These are phyloP conservation scores for Tenodera sinensis DNA, from an alignment of 2,888 invertebrate species.

Conservation along the genomic window DNA sequence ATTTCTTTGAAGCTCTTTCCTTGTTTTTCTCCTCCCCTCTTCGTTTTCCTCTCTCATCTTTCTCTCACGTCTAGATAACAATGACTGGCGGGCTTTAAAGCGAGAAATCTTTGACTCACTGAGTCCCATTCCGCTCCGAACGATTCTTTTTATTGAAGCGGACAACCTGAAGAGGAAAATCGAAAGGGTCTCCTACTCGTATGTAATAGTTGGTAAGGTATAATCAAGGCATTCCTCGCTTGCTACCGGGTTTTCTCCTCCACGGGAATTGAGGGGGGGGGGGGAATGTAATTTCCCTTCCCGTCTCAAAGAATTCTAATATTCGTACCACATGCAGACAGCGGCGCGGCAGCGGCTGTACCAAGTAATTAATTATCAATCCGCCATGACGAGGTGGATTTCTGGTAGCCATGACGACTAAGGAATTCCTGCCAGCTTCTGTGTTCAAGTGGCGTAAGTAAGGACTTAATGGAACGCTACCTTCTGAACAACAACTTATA, in stretches of 20 bases:
- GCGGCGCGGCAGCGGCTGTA: neutral
- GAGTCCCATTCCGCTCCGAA: neutral
- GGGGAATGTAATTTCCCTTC: neutral
- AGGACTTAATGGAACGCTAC: neutral
- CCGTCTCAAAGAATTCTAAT: slow-evolving; percentile 13
- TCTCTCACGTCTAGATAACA: neutral
- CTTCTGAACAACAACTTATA: neutral
- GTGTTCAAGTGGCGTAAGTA: neutral
- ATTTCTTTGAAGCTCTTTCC: neutral
- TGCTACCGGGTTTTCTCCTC: neutral
- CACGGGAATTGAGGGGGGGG: neutral
- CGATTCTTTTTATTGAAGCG: neutral
- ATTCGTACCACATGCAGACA: slow-evolving; percentile 22
- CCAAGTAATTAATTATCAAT: slow-evolving; percentile 23
- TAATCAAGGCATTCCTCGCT: neutral
- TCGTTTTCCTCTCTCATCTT: neutral
- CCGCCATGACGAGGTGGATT: slow-evolving; percentile 23
- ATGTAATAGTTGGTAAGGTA: neutral
- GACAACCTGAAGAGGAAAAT: neutral
- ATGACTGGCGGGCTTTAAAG: neutral
- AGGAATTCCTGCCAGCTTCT: slow-evolving; percentile 4
- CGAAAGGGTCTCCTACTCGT: neutral
- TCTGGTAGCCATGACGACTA: slow-evolving; percentile 21
- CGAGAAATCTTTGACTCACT: neutral
- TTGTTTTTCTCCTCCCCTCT: neutral